A percentile compares a stretch with the other conserved stretches of the same genome.
Evolutionary conservation across 2,888 invertebrate genomes (phyloP).

Genomic region (Magallana nippona): DNA sequence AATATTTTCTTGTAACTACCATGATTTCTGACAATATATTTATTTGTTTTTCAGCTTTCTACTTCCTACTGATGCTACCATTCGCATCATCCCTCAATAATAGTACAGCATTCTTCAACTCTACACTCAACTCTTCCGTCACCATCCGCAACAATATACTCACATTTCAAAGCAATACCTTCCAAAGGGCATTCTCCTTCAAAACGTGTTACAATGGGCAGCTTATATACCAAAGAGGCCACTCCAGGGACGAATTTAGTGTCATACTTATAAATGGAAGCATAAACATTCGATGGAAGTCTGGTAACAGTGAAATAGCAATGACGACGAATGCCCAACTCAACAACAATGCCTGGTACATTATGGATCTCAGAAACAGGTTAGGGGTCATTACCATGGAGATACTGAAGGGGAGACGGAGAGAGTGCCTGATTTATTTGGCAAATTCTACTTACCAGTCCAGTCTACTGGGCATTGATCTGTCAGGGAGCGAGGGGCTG

Average conservation of each 20-base stretch:
- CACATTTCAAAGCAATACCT: conserved; percentile 49
- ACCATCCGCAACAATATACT: conserved; percentile 51
- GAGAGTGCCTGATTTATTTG: conserved; percentile 53
- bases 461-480: conserved; percentile 55
- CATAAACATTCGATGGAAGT: conserved; percentile 58
- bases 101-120: conserved; percentile 57
- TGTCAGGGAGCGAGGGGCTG: conserved; percentile 54
- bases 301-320: conserved; percentile 43
- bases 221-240: conserved; percentile 60
- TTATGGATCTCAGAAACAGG: conserved; percentile 52
- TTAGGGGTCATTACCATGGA: conserved; percentile 60
- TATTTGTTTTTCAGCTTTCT: conserved; percentile 54
- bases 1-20: too few relatives aligned
- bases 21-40: neutral
- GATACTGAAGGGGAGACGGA: conserved; percentile 49
- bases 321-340: conserved; percentile 52
- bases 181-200: conserved; percentile 61
- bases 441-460: conserved; percentile 61
- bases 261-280: conserved; percentile 56
- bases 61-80: conserved; percentile 26
- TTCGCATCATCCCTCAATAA: conserved; percentile 41
- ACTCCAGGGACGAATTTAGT: conserved; percentile 55
- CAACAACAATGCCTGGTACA: conserved; percentile 61
- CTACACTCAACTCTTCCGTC: conserved; percentile 56
- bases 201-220: conserved; percentile 61